phyloP scores from a whole-genome alignment of 2,888 invertebrate genomes.

The Chymomyza fuscimana region DNA sequence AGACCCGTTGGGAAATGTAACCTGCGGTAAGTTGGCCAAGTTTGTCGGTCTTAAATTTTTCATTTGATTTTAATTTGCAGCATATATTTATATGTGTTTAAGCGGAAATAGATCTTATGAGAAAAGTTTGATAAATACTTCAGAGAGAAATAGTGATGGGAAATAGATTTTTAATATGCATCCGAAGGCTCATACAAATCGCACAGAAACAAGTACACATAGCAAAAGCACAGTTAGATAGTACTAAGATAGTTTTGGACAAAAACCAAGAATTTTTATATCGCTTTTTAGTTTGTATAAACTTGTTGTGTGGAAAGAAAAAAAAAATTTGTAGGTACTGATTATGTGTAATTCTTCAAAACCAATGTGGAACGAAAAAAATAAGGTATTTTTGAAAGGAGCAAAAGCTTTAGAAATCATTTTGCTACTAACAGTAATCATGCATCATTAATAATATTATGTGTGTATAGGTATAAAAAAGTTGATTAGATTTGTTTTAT shows the following conservation, averaged over 20 bases:
- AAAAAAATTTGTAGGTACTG: not conserved
- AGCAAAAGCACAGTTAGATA: constrained; percentile 4
- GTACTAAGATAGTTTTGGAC: not conserved
- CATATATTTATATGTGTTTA: not conserved
- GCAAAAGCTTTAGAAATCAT: not conserved
- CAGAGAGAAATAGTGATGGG: not conserved
- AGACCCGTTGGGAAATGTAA: no score
- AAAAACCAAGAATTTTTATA: not conserved
- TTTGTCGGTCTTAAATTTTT: no score
- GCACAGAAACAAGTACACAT: not conserved
- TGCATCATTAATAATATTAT: constrained; percentile 35
- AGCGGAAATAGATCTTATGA: not conserved
- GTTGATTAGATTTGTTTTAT: constrained; percentile 2
- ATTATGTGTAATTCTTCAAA: not conserved
- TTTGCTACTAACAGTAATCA: constrained; percentile 21
- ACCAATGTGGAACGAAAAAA: not conserved
- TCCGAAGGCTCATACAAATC: not conserved
- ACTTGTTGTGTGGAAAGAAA: not conserved
- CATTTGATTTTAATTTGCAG: not conserved
- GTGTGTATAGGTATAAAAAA: constrained; percentile 7
- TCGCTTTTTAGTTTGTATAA: not conserved
- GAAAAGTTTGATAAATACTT: no score
- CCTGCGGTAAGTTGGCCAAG: no score
- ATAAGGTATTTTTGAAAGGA: not conserved
- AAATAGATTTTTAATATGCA: not conserved